phyloP scores from a whole-genome alignment of 2,113 vertebrate species.

The Struthio camelus region DNA sequence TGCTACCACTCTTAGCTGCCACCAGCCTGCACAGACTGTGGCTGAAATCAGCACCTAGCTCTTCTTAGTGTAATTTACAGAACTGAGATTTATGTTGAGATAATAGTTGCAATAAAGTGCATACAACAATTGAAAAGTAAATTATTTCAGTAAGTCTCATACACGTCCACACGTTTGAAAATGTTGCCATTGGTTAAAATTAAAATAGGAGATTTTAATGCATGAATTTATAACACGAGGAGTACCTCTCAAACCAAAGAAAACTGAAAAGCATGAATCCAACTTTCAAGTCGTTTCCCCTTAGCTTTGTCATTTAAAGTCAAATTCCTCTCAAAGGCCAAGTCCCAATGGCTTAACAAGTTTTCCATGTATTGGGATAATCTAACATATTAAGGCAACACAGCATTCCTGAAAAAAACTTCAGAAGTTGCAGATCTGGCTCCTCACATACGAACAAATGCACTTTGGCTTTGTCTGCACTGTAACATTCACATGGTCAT shows the following conservation, averaged over 20 bases:
- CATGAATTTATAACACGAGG: not conserved
- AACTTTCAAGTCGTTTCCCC: not conserved
- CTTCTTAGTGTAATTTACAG: not conserved
- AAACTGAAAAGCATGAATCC: not conserved
- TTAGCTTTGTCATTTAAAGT: not conserved
- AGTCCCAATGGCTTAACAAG: not conserved
- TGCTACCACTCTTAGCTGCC: not conserved
- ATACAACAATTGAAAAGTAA: not conserved
- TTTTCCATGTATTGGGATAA: not conserved
- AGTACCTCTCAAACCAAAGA: not conserved
- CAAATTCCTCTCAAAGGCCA: not conserved
- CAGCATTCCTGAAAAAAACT: not conserved
- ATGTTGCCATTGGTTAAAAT: not conserved
- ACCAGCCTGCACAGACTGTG: fast-evolving
- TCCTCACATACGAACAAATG: not conserved
- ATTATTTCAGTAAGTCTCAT: not conserved
- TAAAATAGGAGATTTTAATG: not conserved
- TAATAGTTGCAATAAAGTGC: not conserved
- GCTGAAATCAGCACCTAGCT: fast-evolving
- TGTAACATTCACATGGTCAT: not conserved
- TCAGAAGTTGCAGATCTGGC: not conserved
- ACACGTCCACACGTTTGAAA: not conserved
- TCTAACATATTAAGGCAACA: not conserved
- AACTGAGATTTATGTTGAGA: not conserved
- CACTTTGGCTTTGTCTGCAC: not conserved